Percentiles rank a stretch among this genome's conserved stretches.
Evolutionary conservation across 2,888 invertebrate species (phyloP).

Genomic region (Shargacucullia verbasci): DNA sequence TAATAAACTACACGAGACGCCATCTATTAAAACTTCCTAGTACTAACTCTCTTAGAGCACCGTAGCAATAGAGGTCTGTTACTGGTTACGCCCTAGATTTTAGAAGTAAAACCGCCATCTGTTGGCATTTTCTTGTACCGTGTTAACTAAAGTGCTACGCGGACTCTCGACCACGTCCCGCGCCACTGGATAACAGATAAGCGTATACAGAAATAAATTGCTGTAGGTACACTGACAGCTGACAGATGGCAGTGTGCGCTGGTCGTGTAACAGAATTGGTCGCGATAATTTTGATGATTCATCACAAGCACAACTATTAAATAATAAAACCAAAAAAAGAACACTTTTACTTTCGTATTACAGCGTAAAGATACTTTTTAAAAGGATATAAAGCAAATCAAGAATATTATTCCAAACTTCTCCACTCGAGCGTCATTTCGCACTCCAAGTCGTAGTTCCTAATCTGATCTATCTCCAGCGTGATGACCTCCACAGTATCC

Average conservation of each 20-base stretch:
- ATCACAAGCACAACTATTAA: too few species aligned
- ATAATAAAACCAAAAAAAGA: too few species aligned
- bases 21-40: constrained; percentile 41
- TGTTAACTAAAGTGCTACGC: neutral
- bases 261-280: too few species aligned
- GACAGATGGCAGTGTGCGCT: too few species aligned
- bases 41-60: constrained; percentile 16
- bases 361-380: neutral
- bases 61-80: neutral
- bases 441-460: constrained; percentile 76
- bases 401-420: constrained; percentile 66
- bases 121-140: constrained; percentile 3
- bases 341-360: too few species aligned
- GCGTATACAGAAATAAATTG: neutral
- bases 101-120: constrained; percentile 51
- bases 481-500: constrained; percentile 66
- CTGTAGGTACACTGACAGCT: too few species aligned
- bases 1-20: constrained; percentile 23
- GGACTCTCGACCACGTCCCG: neutral
- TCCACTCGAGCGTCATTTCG: constrained; percentile 72
- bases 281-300: too few species aligned
- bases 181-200: neutral
- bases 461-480: constrained; percentile 69
- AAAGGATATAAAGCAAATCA: too few species aligned
- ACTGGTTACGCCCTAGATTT: neutral